Conservation (phyloP, 2,113 vertebrate species). For the Zosterops lateralis region DNA sequence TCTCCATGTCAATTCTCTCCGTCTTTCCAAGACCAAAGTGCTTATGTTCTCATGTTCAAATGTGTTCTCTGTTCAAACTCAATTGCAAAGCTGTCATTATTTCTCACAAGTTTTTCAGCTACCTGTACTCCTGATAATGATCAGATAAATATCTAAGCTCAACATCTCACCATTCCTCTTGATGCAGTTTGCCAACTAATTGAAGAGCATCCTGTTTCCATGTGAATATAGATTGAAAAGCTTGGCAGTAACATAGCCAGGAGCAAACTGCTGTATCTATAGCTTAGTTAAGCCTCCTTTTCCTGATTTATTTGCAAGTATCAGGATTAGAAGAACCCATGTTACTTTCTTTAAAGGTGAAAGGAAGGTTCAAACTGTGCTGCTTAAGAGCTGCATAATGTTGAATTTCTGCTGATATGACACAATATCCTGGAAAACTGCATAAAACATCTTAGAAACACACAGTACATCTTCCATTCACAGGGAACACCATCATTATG, state of each 20-base stretch:
- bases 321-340: neutral
- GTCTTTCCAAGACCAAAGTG: neutral
- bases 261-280: slow-evolving; percentile 9
- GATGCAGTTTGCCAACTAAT: neutral
- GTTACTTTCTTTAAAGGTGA: slow-evolving; percentile 18
- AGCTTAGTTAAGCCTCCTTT: neutral
- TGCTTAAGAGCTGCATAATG: slow-evolving; percentile 25
- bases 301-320: neutral
- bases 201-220: slow-evolving; percentile 10
- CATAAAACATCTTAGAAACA: neutral
- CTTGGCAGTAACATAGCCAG: neutral
- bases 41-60: neutral
- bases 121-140: neutral
- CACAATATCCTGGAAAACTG: neutral
- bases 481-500: neutral
- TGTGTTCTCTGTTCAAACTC: neutral
- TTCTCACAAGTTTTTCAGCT: slow-evolving; percentile 11
- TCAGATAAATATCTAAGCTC: neutral
- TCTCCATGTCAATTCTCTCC: neutral
- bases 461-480: neutral
- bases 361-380: neutral
- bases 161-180: neutral
- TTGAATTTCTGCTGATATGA: slow-evolving; percentile 34
- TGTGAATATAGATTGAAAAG: neutral
- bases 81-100: neutral